phyloP scores from a whole-genome alignment of 2,888 invertebrate species.

The Diarsia dahlii region DNA sequence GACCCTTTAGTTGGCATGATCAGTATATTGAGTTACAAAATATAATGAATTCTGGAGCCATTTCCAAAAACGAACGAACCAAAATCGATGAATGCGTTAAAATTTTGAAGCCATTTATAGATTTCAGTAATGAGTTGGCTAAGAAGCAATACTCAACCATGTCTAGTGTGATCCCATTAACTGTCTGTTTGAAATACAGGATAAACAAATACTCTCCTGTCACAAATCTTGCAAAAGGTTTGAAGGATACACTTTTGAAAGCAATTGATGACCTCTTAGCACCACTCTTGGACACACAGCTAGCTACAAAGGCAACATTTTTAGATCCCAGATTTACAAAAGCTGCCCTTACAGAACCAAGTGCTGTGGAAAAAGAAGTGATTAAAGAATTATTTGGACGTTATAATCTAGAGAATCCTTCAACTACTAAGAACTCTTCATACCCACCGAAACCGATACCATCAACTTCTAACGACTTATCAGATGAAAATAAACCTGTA shows the following conservation, averaged over 20 bases:
- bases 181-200: too few relatives aligned
- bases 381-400: background rate
- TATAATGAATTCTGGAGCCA: too few relatives aligned
- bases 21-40: background rate
- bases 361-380: background rate
- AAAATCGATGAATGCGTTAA: conserved; percentile 1
- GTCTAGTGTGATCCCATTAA: conserved; percentile 5
- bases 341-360: background rate
- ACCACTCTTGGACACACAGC: background rate
- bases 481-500: too few relatives aligned
- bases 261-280: conserved; percentile 10
- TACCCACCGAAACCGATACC: too few relatives aligned
- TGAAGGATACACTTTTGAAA: background rate
- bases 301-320: conserved; percentile 15
- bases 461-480: too few relatives aligned
- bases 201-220: too few relatives aligned
- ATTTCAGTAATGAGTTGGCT: background rate
- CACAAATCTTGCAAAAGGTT: background rate
- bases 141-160: background rate
- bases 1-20: conserved; percentile 14
- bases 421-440: too few relatives aligned
- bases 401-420: too few relatives aligned
- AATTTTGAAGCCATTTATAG: conserved; percentile 6
- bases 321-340: conserved; percentile 30
- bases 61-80: too few relatives aligned